Percentiles rank a stretch among this genome's conserved stretches.
These are phyloP conservation scores for Pardalotus punctatus DNA, from an alignment of 2,113 vertebrate species.

Conservation along the genomic window DNA sequence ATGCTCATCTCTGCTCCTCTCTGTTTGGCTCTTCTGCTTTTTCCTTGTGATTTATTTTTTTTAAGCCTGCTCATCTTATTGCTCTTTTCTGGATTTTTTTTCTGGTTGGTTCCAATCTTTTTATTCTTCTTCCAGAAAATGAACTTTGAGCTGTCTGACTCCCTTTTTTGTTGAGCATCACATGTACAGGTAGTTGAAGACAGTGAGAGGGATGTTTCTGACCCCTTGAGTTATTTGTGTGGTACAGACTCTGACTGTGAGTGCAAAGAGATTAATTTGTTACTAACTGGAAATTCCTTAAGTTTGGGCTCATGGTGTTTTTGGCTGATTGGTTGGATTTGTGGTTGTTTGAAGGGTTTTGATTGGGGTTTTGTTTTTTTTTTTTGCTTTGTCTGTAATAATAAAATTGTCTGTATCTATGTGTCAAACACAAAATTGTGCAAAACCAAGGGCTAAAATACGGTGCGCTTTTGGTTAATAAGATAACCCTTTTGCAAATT, in stretches of 20 bases:
- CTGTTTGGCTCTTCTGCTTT: not conserved
- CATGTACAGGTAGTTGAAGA: not conserved
- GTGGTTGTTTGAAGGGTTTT: not conserved
- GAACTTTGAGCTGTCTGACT: not conserved
- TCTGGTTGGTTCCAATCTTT: not conserved
- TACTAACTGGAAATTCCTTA: not conserved
- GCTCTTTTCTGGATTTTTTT: not conserved
- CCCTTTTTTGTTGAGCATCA: not conserved
- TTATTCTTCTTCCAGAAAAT: not conserved
- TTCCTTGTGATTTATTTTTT: not conserved
- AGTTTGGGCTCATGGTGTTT: not conserved
- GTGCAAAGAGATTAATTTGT: not conserved
- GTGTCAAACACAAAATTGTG: rapidly evolving
- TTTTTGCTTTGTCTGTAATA: not conserved
- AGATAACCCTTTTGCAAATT: not conserved
- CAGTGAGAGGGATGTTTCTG: not conserved
- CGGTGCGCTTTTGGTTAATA: not conserved
- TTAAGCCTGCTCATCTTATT: not conserved
- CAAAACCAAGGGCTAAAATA: not conserved
- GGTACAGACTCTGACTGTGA: not conserved
- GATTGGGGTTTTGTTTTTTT: not conserved
- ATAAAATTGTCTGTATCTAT: not conserved
- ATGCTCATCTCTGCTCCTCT: not conserved
- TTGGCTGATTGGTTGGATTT: not conserved
- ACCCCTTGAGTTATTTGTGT: not conserved